A percentile compares a stretch with the other conserved stretches of the same genome.
Evolutionary conservation across 2,113 vertebrate species (phyloP).

Genomic region (Nymphicus hollandicus): DNA sequence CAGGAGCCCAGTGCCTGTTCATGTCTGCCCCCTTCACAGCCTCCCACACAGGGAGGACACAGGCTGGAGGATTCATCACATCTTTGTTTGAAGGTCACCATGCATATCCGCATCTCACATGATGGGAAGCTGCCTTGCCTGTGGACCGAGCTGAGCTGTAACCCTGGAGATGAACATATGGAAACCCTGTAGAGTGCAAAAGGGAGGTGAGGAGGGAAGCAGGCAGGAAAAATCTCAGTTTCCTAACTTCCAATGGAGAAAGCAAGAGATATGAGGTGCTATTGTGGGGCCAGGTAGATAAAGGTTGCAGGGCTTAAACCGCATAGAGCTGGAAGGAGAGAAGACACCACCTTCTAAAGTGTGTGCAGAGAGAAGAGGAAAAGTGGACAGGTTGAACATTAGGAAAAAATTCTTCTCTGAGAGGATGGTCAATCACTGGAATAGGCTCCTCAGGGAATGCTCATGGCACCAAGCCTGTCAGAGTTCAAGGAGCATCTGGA

Average conservation of each 20-base stretch:
- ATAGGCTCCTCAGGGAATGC: background rate
- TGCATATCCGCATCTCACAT: background rate
- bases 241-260: background rate
- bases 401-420: background rate
- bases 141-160: background rate
- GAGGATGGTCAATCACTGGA: background rate
- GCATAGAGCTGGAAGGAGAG: background rate
- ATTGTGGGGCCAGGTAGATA: background rate
- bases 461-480: background rate
- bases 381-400: background rate
- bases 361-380: background rate
- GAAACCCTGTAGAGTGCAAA: background rate
- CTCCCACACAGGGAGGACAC: background rate
- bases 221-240: background rate
- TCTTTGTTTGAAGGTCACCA: background rate
- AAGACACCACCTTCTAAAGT: background rate
- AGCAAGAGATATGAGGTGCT: background rate
- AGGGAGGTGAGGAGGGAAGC: background rate
- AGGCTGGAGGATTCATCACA: background rate
- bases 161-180: rapidly evolving
- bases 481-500: background rate
- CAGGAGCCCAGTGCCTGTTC: background rate
- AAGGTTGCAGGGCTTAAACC: background rate
- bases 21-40: background rate
- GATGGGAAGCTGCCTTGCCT: background rate